Evolutionary conservation across 2,888 invertebrate species (phyloP), one percentile per base, ranked within the genome.

Genomic region (Poecilobothrus nobilitatus): DNA sequence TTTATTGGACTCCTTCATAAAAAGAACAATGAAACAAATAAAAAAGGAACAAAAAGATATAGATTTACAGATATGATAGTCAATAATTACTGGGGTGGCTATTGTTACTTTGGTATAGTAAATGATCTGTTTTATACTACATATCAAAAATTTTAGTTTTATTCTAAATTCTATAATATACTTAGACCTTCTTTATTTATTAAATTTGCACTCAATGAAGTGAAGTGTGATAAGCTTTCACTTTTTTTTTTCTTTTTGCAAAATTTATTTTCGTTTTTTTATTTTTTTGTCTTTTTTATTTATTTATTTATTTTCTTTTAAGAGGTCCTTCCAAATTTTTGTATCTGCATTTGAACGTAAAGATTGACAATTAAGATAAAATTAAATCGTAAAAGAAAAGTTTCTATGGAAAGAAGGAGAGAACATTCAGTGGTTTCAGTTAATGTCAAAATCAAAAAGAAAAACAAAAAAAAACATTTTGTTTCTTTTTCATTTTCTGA

Each of bases 31-130:
- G 27, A 27, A 27, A 27, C 2, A 27, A 27, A 27, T 27, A 27
- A 27, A 53, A 53, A 53, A 53, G 7, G 53, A 15, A 53, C 2
- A 53, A 18, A 53, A 12, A 12, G 2, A 6, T 2, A 53, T 3
- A 53, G 53, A 53, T 53, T 53, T 53, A 53, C 53, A 9, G n/a
- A 53, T 53, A 53, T 53, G 53, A 53, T 53, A 53, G n/a, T 53
- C 9, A 53, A 53, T 53, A 53, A 53, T 53, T 53, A 15, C 2
- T 53, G 53, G n/a, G 12, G 37, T 37, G 37, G 37, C 27, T 27
- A 27, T 37, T 10, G 37, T 7, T 8, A 37, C 12, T 37, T 37
- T 4, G 37, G 37, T 37, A 7, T 34, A 37, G 12, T 8, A 37
- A 10, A 10, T 37, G 8, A 37, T 37, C 12, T 10, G 8, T 37